Base-by-base conservation (phyloP, 2,797 vertebrate species). In the Discoglossus pictus region DNA sequence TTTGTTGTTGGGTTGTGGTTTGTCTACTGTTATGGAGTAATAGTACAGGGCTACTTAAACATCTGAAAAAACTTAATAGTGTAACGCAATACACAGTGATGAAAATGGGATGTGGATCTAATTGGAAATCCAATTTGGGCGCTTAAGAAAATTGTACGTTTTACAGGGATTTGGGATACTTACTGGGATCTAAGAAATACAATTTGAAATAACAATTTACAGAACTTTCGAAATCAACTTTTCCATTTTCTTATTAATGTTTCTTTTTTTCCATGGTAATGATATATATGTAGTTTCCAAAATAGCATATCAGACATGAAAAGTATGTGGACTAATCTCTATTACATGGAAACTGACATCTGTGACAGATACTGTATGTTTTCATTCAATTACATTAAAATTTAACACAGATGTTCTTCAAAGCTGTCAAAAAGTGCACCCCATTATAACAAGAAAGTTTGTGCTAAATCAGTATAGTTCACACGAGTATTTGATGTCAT, bases 31-130 rank as follows among this genome's bases (percentile, higher is more conserved):
- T 48, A 11, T 25, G 16, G 10, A 46, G 15, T 23, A 56, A 58
- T 15, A 68, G 47, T 15, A 38, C 38, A 44, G 31, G 18, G 34
- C 36, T 18, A 68, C 20, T 21, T 35, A 52, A 21, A 68, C 56
- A 61, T 68, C 65, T 61, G 31, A 61, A 68, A 61, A 43, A 51
- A 61, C 51, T 60, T 68, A 58, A 38, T 43, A 59, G 50, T 68
- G 65, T 35, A 68, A 27, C 31, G 2, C 34, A 54, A 46, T 36
- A 54, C 46, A 39, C 39, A 44, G 34, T 27, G 50, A 36, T 12
- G 43, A 18, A 42, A 31, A 53, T 47, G 53, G 55, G 46, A 61
- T 43, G 18, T 40, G 24, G 36, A 36, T n/a, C 50, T 59, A 24
- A 23, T 52, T 44, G 27, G 39, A 68, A 54, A n/a, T 9, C 38